Percentiles rank a stretch among this genome's conserved stretches.
Conservation (phyloP, 2,797 vertebrate genomes). For the Oreochromis grahami region DNA sequence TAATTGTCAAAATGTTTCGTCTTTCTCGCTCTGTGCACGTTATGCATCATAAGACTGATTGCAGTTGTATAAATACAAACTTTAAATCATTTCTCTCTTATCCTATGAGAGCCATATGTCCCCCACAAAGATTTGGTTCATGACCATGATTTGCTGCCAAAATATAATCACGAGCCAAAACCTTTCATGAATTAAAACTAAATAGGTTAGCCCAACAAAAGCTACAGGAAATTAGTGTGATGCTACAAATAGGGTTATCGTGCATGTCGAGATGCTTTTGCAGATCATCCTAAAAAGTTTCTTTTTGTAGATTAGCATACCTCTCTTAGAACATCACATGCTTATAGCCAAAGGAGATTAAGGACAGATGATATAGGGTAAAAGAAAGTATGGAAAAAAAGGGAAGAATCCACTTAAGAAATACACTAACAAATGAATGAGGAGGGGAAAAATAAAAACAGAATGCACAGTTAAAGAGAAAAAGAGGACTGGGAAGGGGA, state of each 20-base stretch:
- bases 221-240: neutral
- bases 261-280: neutral
- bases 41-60: neutral
- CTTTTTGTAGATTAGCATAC: neutral
- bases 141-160: constrained; percentile 7
- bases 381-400: neutral
- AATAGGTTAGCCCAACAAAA: neutral
- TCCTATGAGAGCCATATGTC: neutral
- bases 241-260: neutral
- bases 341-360: neutral
- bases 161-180: constrained; percentile 13
- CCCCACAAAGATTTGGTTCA: neutral
- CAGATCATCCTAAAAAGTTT: neutral
- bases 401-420: neutral
- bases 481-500: neutral
- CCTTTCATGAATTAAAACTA: neutral
- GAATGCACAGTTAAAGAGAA: neutral
- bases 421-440: neutral
- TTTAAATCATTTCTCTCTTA: neutral
- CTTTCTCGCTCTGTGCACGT: neutral
- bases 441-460: neutral
- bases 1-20: neutral
- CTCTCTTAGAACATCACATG: neutral
- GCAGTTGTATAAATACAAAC: neutral
- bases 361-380: neutral